These are phyloP conservation scores for Caenorhabditis doughertyi DNA, from an alignment of 2,888 invertebrate species.

Conservation along the genomic window DNA sequence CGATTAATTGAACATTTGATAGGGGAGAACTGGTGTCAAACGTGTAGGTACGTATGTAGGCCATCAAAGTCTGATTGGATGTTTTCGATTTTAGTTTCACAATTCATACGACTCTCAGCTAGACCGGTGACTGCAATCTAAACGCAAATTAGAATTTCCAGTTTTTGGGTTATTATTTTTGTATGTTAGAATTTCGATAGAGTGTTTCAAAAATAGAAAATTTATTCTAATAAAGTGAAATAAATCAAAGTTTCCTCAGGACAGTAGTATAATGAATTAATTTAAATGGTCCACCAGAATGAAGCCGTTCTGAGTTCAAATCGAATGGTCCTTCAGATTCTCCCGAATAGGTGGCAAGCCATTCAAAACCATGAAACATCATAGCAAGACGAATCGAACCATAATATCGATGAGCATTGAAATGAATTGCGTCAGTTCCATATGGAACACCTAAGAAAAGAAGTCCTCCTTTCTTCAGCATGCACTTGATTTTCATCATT, in stretches of 20 bases:
- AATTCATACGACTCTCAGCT: too few relatives aligned
- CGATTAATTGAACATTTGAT: too few relatives aligned
- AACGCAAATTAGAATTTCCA: too few relatives aligned
- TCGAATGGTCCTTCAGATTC: background rate
- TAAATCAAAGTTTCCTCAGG: background rate
- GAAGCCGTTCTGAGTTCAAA: background rate
- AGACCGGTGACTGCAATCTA: too few relatives aligned
- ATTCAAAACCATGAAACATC: slow-evolving; percentile 35
- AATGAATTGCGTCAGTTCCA: slow-evolving; percentile 23
- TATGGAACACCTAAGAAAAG: slow-evolving; percentile 54
- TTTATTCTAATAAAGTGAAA: too few relatives aligned
- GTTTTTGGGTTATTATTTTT: too few relatives aligned
- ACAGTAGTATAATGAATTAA: background rate
- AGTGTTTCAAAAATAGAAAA: too few relatives aligned
- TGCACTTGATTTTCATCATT: slow-evolving; percentile 53
- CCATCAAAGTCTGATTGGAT: too few relatives aligned
- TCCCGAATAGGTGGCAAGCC: slow-evolving; percentile 5
- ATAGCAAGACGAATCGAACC: slow-evolving; percentile 46
- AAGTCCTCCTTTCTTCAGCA: slow-evolving; percentile 52
- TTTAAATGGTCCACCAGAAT: background rate
- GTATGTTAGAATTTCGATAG: too few relatives aligned
- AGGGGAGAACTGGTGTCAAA: too few relatives aligned
- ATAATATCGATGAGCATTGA: slow-evolving; percentile 37
- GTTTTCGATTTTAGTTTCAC: too few relatives aligned
- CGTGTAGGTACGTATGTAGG: too few relatives aligned